phyloP scores from a whole-genome alignment of 1,140 invertebrate genomes.

The Penaeus chinensis region DNA sequence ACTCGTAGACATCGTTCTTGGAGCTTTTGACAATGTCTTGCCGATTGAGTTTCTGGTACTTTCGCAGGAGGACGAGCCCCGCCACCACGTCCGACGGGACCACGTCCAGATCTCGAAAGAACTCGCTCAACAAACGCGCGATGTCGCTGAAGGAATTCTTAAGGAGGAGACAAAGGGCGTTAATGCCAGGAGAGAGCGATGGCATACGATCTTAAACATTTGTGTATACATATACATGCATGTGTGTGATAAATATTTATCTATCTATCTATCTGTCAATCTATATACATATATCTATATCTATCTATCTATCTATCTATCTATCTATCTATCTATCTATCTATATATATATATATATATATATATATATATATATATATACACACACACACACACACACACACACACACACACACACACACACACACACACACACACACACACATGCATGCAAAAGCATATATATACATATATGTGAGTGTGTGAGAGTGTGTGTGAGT shows the following conservation, averaged over 20 bases:
- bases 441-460: neutral
- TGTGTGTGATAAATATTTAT: neutral
- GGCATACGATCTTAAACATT: too few relatives aligned
- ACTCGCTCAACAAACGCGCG: slow-evolving; percentile 86
- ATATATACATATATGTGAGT: neutral
- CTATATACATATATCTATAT: neutral
- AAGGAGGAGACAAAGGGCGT: slow-evolving; percentile 28
- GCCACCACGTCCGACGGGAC: slow-evolving; percentile 91
- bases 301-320: neutral
- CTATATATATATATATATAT: slow-evolving; percentile 21
- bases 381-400: neutral
- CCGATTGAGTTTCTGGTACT: slow-evolving; percentile 84
- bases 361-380: neutral
- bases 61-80: slow-evolving; percentile 83
- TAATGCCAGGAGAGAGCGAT: too few relatives aligned
- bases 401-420: slow-evolving; percentile 6
- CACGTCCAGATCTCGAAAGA: slow-evolving; percentile 91
- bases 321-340: neutral
- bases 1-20: slow-evolving; percentile 90
- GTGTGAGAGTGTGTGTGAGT: neutral
- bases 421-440: neutral
- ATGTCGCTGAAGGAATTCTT: slow-evolving; percentile 89
- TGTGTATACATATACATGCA: neutral
- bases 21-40: slow-evolving; percentile 82
- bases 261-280: neutral